Percentiles rank a stretch among this genome's conserved stretches.
Evolutionary conservation across 2,888 invertebrate species (phyloP).

Genomic region (Suillia variegata): DNA sequence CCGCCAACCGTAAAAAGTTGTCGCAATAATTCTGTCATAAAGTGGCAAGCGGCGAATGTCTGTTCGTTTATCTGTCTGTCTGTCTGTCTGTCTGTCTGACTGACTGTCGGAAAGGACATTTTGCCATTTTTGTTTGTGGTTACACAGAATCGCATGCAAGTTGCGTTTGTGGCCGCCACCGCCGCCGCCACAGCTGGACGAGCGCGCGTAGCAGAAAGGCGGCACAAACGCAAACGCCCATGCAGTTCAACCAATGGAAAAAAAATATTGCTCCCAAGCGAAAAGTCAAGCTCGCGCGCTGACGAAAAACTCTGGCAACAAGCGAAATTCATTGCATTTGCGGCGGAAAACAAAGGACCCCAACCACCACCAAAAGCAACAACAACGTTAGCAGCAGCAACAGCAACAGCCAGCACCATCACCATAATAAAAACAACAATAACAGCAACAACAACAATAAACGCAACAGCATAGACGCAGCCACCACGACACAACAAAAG

Average conservation of each 20-base stretch:
- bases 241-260: not conserved
- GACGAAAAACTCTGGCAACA: not conserved
- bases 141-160: constrained; percentile 1
- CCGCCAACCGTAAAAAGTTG: constrained; percentile 43
- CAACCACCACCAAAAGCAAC: too few species aligned
- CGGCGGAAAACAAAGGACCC: too few species aligned
- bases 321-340: too few species aligned
- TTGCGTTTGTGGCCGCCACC: not conserved
- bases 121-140: constrained; percentile 9
- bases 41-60: constrained; percentile 19
- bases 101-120: constrained; percentile 4
- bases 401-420: not conserved
- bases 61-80: too few species aligned
- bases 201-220: constrained; percentile 12
- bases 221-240: not conserved
- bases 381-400: not conserved
- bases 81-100: not conserved
- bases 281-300: not conserved
- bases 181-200: too few species aligned
- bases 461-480: not conserved
- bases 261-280: not conserved
- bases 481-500: not conserved
- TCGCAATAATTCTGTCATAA: constrained; percentile 37
- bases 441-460: not conserved
- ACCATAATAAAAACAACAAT: too few species aligned